phyloP scores from a whole-genome alignment of 1,140 invertebrate genomes.

The Lepidurus apus region DNA sequence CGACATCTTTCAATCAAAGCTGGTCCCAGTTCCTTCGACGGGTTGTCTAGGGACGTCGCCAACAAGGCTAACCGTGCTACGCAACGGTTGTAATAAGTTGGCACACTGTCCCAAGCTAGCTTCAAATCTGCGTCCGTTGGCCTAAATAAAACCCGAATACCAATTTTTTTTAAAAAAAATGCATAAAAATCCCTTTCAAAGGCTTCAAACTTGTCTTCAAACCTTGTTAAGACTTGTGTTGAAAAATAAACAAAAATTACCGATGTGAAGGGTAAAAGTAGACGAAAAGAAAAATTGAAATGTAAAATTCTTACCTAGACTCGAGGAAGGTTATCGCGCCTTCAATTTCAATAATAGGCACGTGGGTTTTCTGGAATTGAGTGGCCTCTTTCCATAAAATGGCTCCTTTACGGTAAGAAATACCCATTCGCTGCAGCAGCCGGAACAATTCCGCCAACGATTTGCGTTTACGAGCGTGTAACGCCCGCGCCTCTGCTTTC shows the following conservation, averaged over 20 bases:
- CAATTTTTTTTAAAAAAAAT: too few relatives aligned
- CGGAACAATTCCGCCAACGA: slow-evolving; percentile 78
- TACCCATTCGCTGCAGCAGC: slow-evolving; percentile 60
- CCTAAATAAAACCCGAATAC: background rate
- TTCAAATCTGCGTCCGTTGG: slow-evolving; percentile 36
- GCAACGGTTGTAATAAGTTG: slow-evolving; percentile 68
- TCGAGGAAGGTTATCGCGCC: background rate
- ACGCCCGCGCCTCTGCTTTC: slow-evolving; percentile 61
- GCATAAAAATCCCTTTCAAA: too few relatives aligned
- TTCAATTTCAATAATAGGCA: slow-evolving; percentile 29
- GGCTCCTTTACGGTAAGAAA: slow-evolving; percentile 72
- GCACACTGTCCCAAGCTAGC: slow-evolving; percentile 63
- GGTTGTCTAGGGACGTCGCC: slow-evolving; percentile 55
- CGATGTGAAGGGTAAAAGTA: background rate
- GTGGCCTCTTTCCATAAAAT: slow-evolving; percentile 35
- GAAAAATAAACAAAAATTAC: slow-evolving; percentile 16
- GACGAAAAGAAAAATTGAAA: background rate
- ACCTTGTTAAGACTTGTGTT: slow-evolving; percentile 52
- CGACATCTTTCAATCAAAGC: slow-evolving; percentile 74
- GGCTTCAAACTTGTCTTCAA: background rate
- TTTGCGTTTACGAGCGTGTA: slow-evolving; percentile 76
- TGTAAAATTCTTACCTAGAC: too few relatives aligned
- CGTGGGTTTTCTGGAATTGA: background rate
- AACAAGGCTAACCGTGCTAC: slow-evolving; percentile 63
- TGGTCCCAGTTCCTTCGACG: slow-evolving; percentile 69